These are phyloP conservation scores for Colletes collaris DNA, from an alignment of 2,888 invertebrate genomes.

Conservation along the genomic window DNA sequence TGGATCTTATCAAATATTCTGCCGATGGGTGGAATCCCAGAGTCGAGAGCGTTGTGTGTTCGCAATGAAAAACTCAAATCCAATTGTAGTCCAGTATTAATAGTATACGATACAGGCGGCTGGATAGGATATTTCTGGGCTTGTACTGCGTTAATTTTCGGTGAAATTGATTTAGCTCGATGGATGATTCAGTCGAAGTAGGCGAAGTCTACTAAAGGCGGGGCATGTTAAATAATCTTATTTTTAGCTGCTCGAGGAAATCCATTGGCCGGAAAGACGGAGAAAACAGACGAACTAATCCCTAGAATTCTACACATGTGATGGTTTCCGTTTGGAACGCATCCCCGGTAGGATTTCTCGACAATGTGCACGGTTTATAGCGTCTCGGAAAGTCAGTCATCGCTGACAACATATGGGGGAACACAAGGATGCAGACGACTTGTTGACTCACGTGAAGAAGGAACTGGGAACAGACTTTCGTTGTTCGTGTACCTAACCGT, in stretches of 20 bases:
- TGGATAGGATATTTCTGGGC: background rate
- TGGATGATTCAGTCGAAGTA: constrained; percentile 31
- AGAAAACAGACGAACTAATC: constrained; percentile 24
- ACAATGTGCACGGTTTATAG: constrained; percentile 17
- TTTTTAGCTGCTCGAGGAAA: constrained; percentile 52
- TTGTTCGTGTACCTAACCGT: background rate
- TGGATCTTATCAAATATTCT: too few species aligned
- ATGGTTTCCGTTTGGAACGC: constrained; percentile 6
- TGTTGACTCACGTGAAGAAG: background rate
- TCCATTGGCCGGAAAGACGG: constrained; percentile 18
- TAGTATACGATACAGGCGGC: too few species aligned
- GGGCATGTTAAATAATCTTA: constrained; percentile 38
- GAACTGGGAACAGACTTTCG: background rate
- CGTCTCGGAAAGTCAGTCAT: constrained; percentile 27
- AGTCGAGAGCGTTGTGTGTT: too few species aligned
- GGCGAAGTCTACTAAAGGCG: constrained; percentile 2
- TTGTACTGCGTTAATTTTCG: background rate
- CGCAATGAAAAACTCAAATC: too few species aligned
- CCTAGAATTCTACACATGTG: constrained; percentile 33
- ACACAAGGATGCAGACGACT: constrained; percentile 6
- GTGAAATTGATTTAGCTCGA: constrained; percentile 8
- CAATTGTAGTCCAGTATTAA: too few species aligned
- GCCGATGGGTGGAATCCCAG: too few species aligned
- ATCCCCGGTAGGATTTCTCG: constrained; percentile 22
- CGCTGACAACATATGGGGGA: constrained; percentile 30